Conservation (phyloP, 2,797 vertebrate genomes). For the Paratrypauchen microcephalus region DNA sequence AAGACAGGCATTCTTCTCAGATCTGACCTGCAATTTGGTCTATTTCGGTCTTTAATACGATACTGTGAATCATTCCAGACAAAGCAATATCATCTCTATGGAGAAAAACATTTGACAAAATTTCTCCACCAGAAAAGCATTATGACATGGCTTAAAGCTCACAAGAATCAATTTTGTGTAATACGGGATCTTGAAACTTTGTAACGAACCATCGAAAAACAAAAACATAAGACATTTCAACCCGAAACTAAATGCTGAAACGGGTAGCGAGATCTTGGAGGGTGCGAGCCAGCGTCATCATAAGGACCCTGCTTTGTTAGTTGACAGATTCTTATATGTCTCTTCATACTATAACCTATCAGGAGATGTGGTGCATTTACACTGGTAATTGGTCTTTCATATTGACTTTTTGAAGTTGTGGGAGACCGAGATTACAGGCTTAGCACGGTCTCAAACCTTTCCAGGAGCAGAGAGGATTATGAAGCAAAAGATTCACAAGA, state of each 20-base stretch:
- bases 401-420: slow-evolving; percentile 67
- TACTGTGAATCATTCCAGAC: no score
- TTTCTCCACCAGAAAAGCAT: no score
- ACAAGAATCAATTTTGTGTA: no score
- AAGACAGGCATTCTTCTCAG: no score
- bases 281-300: not conserved
- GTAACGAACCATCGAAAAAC: no score
- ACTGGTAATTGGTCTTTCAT: slow-evolving; percentile 61
- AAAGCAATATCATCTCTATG: no score
- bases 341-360: slow-evolving; percentile 23
- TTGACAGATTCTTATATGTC: slow-evolving; percentile 1
- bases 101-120: no score
- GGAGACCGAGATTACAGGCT: slow-evolving; percentile 69
- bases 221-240: not conserved
- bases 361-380: slow-evolving; percentile 57
- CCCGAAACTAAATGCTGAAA: not conserved
- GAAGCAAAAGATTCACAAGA: slow-evolving; percentile 50
- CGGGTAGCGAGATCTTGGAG: not conserved
- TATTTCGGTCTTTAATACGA: no score
- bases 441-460: slow-evolving; percentile 67
- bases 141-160: no score
- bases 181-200: no score
- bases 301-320: not conserved
- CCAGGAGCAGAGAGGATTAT: slow-evolving; percentile 61
- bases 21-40: no score